Conservation (phyloP, 2,888 invertebrate genomes). For the Volucella inflata region DNA sequence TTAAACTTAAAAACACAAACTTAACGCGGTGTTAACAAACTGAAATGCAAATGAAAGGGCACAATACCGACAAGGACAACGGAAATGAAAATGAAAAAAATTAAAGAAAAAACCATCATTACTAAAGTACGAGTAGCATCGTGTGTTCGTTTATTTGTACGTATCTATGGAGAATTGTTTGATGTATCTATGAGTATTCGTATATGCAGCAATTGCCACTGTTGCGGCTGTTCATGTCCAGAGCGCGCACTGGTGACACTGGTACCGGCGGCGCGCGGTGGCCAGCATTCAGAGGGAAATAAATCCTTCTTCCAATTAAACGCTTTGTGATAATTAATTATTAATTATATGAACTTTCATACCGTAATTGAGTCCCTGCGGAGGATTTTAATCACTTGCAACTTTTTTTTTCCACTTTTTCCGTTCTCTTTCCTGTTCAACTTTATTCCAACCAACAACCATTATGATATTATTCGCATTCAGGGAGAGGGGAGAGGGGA, state of each 20-base stretch:
- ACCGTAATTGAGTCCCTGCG: conserved; percentile 76
- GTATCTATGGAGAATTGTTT: not conserved
- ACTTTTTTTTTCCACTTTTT: conserved; percentile 24
- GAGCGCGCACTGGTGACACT: not conserved
- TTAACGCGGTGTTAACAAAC: conserved; percentile 56
- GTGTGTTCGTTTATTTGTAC: conserved; percentile 20
- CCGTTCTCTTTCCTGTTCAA: conserved; percentile 16
- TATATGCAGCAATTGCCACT: conserved; percentile 45
- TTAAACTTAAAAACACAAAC: conserved; percentile 57
- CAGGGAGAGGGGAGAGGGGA: not conserved
- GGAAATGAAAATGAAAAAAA: conserved; percentile 16
- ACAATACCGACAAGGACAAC: not conserved
- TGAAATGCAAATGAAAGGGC: conserved; percentile 37
- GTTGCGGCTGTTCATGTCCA: conserved; percentile 25
- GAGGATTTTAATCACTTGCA: conserved; percentile 75
- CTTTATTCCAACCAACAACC: conserved; percentile 43
- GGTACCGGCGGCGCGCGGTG: conserved; percentile 7
- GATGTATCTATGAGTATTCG: not conserved
- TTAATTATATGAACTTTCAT: conserved; percentile 77
- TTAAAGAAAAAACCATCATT: not conserved
- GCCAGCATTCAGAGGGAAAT: conserved; percentile 49
- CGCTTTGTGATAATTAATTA: conserved; percentile 77
- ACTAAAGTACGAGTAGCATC: not conserved
- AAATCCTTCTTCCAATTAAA: conserved; percentile 77
- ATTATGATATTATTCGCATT: conserved; percentile 47